Evolutionary conservation across 2,888 invertebrate species (phyloP), one percentile per base, ranked within the genome.

Genomic region (Eupithecia dodoneata): DNA sequence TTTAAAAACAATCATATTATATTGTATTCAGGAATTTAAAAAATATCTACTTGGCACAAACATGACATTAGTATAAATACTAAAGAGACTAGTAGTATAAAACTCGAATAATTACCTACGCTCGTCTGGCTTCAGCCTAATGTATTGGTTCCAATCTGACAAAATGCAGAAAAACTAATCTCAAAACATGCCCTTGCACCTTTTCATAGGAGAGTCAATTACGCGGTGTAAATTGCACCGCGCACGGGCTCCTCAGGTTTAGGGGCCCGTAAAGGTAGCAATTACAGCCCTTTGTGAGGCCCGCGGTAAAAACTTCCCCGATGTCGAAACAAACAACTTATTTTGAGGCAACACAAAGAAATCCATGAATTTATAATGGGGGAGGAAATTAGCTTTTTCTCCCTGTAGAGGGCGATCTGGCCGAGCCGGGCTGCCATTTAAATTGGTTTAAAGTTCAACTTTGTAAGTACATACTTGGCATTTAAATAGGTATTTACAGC

Each of bases 281-380:
- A 90, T 90, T 89, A 90, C 89, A 87, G 85, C 83, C 84, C 87
- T 87, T 87, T 87, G 88, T 86, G 83, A 83, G 80, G 78, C 79
- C 78, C 83, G 79, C 83, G 84, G 85, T 87, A 86, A 85, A 87
- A 87, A 88, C 87, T 87, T 85, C 79, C 81, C 82, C 81, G 84
- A 84, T 87, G 89, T 88, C 88, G 90, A 90, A 92, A 92, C 92
- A 93, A 93, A 92, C 93, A 92, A 91, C 90, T 92, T 93, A 92
- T 93, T 91, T 91, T 87, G 85, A 87, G 84, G 85, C 80, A 83
- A 90, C 92, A 92, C 92, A 92, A 92, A 93, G 92, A 91, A 83
- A 90, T 88, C 88, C 92, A 93, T 93, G 93, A 93, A 93, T 93
- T 92, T 93, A 91, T 93, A 93, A 93, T 93, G 90, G 84, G 83